Base-by-base conservation (phyloP, 2,888 invertebrate species). In the Rhingia campestris region DNA sequence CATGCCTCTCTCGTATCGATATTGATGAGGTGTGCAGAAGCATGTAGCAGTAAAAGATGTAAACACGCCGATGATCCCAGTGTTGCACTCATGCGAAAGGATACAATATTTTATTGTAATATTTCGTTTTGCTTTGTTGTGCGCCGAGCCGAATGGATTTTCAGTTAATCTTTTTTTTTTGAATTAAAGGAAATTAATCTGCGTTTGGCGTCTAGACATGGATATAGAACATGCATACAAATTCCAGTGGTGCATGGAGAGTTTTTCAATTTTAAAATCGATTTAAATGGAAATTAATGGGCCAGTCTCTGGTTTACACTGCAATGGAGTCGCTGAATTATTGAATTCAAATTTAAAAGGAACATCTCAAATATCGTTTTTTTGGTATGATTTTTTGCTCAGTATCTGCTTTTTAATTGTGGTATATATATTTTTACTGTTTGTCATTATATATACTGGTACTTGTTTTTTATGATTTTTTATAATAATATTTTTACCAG, bases 101-200 rank as follows among this genome's bases (percentile, higher is more conserved):
- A 76, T 81, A 45, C 39, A 58, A 61, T 41, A 41, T 9, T 70
- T 63, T 14, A 49, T 69, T 47, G 41, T 49, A 63, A 74, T 75
- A 51, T 75, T 77, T 70, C 22, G n/a, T n/a, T 64, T 35, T 22
- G 22, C 41, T 76, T 74, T 74, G 69, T 64, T 75, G 75, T 63
- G 32, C 30, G 6, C 56, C 69, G 81, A 30, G 41, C 10, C 35
- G 49, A 63, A 77, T 70, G 63, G 47, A 77, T 77, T 72, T 22
- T 58, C 58, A 43, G 51, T 70, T 75, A 64, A 81, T 76, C 70
- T 64, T 22, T 2, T 22, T 22, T 76, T 76, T 81, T 22, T 66
- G 43, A 70, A 70, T 58, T 61, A 5, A 12, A 41, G 69, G 43
- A 74, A 54, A 45, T 73, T 72, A 63, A 70, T 63, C 45, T 47